Conservation (phyloP, 2,113 vertebrate species). For the Hippoglossus stenolepis region DNA sequence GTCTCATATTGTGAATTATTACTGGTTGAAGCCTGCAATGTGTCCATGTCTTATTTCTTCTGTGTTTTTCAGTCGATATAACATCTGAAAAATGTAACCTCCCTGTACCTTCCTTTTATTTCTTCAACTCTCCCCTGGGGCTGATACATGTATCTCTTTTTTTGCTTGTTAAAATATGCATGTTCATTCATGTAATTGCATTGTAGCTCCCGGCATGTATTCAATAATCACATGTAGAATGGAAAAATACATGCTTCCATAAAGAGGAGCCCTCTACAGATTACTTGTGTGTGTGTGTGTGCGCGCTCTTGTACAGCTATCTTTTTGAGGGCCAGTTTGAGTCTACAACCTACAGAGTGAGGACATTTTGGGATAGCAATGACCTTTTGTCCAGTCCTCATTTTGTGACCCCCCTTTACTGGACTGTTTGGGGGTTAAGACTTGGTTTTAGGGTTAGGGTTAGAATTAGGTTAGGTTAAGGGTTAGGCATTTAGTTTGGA, state of each 20-base stretch:
- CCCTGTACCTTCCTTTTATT: not conserved
- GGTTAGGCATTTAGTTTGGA: no score
- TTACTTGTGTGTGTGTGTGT: not conserved
- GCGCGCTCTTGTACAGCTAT: not conserved
- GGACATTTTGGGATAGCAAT: no score
- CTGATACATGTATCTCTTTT: slow-evolving; percentile 6
- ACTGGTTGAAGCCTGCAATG: no score
- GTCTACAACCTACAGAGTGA: no score
- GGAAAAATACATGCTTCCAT: slow-evolving; percentile 32
- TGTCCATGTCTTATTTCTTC: not conserved
- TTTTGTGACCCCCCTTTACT: no score
- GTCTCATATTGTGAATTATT: not conserved
- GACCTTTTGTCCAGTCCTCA: no score
- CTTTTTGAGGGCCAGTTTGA: no score
- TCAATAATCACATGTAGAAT: slow-evolving; percentile 30
- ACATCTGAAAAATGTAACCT: not conserved
- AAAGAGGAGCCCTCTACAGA: not conserved
- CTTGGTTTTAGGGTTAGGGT: no score
- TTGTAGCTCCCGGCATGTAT: slow-evolving; percentile 24
- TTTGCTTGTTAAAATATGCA: slow-evolving; percentile 36
- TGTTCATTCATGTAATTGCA: slow-evolving; percentile 21
- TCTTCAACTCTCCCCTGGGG: not conserved
- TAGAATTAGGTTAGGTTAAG: no score
- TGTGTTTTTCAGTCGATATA: not conserved
- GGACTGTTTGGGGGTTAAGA: no score